phyloP scores from a whole-genome alignment of 2,888 invertebrate genomes.

The Hypolimnas misippus region DNA sequence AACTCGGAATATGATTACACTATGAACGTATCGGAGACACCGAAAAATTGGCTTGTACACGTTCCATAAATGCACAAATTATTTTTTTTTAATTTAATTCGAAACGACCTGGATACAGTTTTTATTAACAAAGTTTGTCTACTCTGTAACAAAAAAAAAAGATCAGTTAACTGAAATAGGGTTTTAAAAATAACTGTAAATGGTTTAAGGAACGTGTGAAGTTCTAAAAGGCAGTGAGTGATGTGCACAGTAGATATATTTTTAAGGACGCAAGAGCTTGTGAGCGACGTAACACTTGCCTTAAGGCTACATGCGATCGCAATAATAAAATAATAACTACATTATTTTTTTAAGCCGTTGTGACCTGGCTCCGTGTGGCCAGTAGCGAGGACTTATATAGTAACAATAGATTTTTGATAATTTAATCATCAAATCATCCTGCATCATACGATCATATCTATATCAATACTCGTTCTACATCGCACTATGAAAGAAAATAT shows the following conservation, averaged over 20 bases:
- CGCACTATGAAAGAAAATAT: constrained; percentile 10
- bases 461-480: constrained; percentile 19
- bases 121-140: background rate
- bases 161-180: background rate
- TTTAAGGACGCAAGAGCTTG: constrained; percentile 42
- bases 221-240: constrained; percentile 56
- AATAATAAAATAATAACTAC: constrained; percentile 37
- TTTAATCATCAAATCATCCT: constrained; percentile 36
- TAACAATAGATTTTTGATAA: constrained; percentile 33
- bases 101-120: background rate
- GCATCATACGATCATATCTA: background rate
- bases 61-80: constrained; percentile 23
- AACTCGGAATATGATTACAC: constrained; percentile 10
- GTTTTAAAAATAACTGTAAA: constrained; percentile 16
- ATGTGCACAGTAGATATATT: constrained; percentile 46
- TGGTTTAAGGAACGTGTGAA: constrained; percentile 50
- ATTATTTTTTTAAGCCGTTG: constrained; percentile 37
- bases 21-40: background rate
- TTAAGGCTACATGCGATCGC: constrained; percentile 34
- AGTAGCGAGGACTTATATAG: constrained; percentile 34
- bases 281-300: constrained; percentile 30
- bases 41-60: constrained; percentile 22
- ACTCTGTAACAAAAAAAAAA: background rate
- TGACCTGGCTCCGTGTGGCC: constrained; percentile 24
- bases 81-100: background rate